Conservation (phyloP, 2,888 invertebrate genomes). For the Perizoma affinitatum region DNA sequence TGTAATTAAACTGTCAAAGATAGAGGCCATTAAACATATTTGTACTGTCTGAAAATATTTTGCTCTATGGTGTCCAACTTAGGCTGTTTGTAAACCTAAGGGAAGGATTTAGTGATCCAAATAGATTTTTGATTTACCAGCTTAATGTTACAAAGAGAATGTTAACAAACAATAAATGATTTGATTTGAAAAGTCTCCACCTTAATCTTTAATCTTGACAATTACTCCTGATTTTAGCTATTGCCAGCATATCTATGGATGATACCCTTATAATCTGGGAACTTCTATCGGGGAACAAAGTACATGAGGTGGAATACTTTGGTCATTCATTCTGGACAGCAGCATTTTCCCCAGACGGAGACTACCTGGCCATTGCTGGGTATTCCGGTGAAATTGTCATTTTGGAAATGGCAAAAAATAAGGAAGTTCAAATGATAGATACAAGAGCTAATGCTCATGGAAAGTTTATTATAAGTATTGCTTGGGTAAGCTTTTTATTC, state of each 20-base stretch:
- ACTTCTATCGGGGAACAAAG: constrained; percentile 90
- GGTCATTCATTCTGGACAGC: constrained; percentile 97
- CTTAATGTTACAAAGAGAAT: too few species aligned
- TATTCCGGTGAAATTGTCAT: constrained; percentile 94
- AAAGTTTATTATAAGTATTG: constrained; percentile 95
- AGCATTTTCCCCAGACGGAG: constrained; percentile 95
- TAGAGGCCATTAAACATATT: too few species aligned
- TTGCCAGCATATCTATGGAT: constrained; percentile 96
- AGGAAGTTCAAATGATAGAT: constrained; percentile 91
- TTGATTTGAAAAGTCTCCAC: neutral
- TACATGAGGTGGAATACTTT: constrained; percentile 92
- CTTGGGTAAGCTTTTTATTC: constrained; percentile 88
- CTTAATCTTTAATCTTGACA: neutral
- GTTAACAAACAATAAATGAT: too few species aligned
- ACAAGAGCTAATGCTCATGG: constrained; percentile 87
- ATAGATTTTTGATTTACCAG: too few species aligned
- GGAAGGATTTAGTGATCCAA: too few species aligned
- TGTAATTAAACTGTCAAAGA: too few species aligned
- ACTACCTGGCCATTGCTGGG: constrained; percentile 94
- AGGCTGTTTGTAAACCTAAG: too few species aligned
- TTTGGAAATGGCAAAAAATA: constrained; percentile 87
- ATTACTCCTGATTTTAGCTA: constrained; percentile 74
- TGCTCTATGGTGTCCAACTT: too few species aligned
- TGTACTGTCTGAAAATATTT: too few species aligned
- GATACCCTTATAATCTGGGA: constrained; percentile 97